Conservation (phyloP, 2,113 vertebrate species). For the Blennius ocellaris region DNA sequence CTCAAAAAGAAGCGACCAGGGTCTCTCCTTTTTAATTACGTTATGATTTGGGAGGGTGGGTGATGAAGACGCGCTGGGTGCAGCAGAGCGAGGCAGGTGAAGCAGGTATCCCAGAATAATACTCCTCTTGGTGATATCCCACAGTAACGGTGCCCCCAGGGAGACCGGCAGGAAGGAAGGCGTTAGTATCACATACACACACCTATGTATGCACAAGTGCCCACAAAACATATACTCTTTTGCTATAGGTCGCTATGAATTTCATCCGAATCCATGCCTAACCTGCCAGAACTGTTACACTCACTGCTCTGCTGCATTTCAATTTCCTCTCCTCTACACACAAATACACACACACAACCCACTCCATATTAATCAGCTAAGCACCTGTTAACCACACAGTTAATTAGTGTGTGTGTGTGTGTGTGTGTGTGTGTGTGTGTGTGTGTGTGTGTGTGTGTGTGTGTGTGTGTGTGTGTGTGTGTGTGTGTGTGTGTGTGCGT, state of each 20-base stretch:
- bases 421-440: constrained; percentile 38
- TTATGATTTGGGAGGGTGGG: constrained; percentile 27
- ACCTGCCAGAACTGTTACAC: constrained; percentile 71
- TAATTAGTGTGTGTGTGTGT: too few species aligned
- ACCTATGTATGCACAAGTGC: constrained; percentile 36
- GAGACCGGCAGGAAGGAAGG: constrained; percentile 43
- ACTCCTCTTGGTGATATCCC: constrained; percentile 44
- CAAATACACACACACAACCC: constrained; percentile 13
- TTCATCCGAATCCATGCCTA: constrained; percentile 64
- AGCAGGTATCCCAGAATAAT: constrained; percentile 56
- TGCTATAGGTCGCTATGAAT: constrained; percentile 32
- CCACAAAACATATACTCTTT: constrained; percentile 51
- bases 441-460: too few species aligned
- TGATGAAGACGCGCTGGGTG: constrained; percentile 29
- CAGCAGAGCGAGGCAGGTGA: constrained; percentile 45
- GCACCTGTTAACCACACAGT: constrained; percentile 79
- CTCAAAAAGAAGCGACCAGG: constrained; percentile 47
- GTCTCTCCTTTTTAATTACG: constrained; percentile 75
- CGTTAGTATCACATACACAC: constrained; percentile 57
- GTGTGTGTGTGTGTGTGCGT: too few species aligned
- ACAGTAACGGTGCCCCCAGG: constrained; percentile 22
- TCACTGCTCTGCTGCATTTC: constrained; percentile 79
- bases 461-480: too few species aligned
- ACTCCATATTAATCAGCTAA: constrained; percentile 77
- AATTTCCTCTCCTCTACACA: constrained; percentile 65